Evolutionary conservation across 1,140 invertebrate species (phyloP).

Genomic region (Belonocnema kinseyi): DNA sequence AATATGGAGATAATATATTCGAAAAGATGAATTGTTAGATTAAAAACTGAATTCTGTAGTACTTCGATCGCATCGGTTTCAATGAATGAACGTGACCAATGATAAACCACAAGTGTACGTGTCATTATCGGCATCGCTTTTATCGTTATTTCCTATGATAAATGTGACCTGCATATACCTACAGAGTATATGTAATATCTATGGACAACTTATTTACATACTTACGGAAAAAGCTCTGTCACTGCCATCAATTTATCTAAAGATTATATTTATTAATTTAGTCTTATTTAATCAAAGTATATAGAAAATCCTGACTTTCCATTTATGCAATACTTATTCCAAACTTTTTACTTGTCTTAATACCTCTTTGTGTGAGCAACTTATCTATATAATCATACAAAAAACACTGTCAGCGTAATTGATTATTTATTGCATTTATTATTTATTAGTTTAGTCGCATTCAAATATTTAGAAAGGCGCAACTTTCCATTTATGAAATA

Average conservation of each 20-base stretch:
- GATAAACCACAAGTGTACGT: conserved; percentile 21
- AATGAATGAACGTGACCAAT: conserved; percentile 29
- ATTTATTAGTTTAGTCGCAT: too few relatives aligned
- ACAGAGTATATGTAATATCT: background rate
- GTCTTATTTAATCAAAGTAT: conserved; percentile 21
- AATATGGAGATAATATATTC: too few relatives aligned
- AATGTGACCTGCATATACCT: conserved; percentile 8
- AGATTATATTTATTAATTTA: conserved; percentile 13
- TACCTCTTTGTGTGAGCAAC: too few relatives aligned
- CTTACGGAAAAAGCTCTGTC: conserved; percentile 17
- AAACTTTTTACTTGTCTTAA: too few relatives aligned
- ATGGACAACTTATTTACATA: conserved; percentile 27
- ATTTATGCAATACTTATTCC: too few relatives aligned
- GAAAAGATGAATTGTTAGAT: too few relatives aligned
- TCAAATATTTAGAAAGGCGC: too few relatives aligned
- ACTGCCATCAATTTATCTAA: conserved; percentile 19
- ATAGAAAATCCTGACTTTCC: background rate
- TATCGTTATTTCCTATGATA: conserved; percentile 30
- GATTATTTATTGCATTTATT: too few relatives aligned
- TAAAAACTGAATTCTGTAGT: background rate
- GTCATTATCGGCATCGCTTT: conserved; percentile 29
- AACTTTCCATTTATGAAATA: too few relatives aligned
- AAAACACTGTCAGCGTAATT: too few relatives aligned
- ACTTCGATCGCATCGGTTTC: conserved; percentile 13
- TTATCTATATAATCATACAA: too few relatives aligned